Base-by-base conservation (phyloP, 2,888 invertebrate species). In the Pyrrhia umbra region DNA sequence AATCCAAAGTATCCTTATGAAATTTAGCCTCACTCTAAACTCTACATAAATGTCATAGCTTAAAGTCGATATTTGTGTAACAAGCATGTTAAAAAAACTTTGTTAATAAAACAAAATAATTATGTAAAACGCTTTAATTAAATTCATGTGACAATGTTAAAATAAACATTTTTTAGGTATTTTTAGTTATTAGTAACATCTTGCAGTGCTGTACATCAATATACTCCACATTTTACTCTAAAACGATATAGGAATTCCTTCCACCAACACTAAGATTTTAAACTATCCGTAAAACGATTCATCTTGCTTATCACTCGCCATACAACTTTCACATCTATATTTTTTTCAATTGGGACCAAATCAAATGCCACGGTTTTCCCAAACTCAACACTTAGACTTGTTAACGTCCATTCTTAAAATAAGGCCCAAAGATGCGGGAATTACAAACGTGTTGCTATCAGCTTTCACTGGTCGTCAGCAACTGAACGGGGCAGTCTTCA, bases 91-190 rank as follows among this genome's bases (percentile, higher is more conserved):
- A 3, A 20, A n/a, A n/a, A n/a, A n/a, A n/a, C n/a, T n/a, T 16
- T 18, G n/a, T 56, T 13, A 61, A 58, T 66, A 72, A 79, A 75
- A 83, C 65, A 56, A 52, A 25, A 47, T 10, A 63, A 42, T 69
- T 82, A 83, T 88, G 81, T 85, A 85, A 88, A 89, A 87, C 84
- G 79, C 83, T 89, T 88, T 89, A 88, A 81, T 88, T 86, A 84
- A 85, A 85, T 84, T 85, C 84, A 87, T 88, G 86, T 88, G 89
- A 89, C 81, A 88, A 83, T 87, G 85, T 88, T 90, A 87, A 88
- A 89, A 89, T 88, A 86, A 87, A 85, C 76, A 85, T 85, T 83
- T 82, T n/a, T 77, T 78, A 74, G 68, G 50, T 75, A 69, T 63
- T 68, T 80, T 81, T 78, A 77, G 81, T 70, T 76, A 83, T 85